Evolutionary conservation across 2,888 invertebrate species (phyloP).

Genomic region (Metellina segmentata): DNA sequence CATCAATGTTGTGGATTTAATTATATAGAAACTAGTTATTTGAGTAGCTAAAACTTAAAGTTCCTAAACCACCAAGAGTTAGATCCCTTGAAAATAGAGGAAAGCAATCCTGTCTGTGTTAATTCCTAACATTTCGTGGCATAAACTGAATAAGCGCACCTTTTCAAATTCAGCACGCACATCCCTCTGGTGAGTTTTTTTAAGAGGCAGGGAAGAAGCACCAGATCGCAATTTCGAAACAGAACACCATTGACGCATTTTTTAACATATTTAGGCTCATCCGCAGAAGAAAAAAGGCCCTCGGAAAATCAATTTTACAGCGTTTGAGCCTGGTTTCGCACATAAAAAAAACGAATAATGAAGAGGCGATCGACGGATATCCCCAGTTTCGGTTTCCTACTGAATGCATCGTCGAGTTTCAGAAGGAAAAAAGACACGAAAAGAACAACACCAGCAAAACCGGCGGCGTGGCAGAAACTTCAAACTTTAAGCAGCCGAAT

Average conservation of each 20-base stretch:
- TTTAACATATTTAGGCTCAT: constrained; percentile 56
- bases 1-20: too few relatives aligned
- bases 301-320: constrained; percentile 73
- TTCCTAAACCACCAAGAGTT: neutral
- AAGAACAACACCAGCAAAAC: constrained; percentile 15
- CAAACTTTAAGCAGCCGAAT: constrained; percentile 58
- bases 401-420: constrained; percentile 60
- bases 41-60: too few relatives aligned
- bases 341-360: constrained; percentile 7
- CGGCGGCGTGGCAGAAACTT: constrained; percentile 32
- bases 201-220: neutral
- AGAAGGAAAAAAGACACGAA: neutral
- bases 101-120: neutral
- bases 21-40: too few relatives aligned
- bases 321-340: constrained; percentile 28
- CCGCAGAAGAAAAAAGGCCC: constrained; percentile 39
- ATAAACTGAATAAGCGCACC: neutral
- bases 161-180: constrained; percentile 19
- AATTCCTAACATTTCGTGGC: neutral
- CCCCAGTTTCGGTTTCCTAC: constrained; percentile 57
- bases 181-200: constrained; percentile 8
- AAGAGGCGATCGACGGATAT: constrained; percentile 44
- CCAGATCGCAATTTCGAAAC: constrained; percentile 41
- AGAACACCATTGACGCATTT: constrained; percentile 43
- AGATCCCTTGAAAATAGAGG: neutral